These are phyloP conservation scores for Hermetia illucens DNA, from an alignment of 1,140 invertebrate species.

Conservation along the genomic window DNA sequence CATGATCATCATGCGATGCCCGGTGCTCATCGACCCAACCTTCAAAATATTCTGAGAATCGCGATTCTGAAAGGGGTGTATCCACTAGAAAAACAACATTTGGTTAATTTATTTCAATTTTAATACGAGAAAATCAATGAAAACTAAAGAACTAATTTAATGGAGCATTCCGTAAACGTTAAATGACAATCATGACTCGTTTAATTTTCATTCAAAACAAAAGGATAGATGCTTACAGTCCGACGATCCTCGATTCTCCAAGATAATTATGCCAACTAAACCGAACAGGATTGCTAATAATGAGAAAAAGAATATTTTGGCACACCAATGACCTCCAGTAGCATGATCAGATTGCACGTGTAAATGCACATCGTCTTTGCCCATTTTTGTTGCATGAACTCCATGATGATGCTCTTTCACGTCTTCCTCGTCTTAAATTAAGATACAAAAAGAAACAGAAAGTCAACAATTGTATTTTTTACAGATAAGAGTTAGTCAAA, in stretches of 20 bases:
- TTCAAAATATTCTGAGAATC: slow-evolving; percentile 56
- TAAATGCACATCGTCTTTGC: slow-evolving; percentile 40
- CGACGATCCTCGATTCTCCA: slow-evolving; percentile 58
- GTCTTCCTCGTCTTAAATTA: slow-evolving; percentile 19
- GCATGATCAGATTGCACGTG: slow-evolving; percentile 58
- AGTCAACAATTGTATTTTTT: neutral
- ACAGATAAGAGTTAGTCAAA: neutral
- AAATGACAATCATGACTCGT: neutral
- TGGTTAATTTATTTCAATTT: neutral
- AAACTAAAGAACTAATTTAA: neutral
- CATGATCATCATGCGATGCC: slow-evolving; percentile 38
- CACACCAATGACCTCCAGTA: slow-evolving; percentile 64
- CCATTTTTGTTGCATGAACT: slow-evolving; percentile 30
- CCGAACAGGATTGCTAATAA: slow-evolving; percentile 52
- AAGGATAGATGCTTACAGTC: slow-evolving; percentile 45
- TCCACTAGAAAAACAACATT: slow-evolving; percentile 41
- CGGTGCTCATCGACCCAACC: slow-evolving; percentile 60
- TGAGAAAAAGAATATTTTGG: slow-evolving; percentile 65
- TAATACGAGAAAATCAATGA: slow-evolving; percentile 5
- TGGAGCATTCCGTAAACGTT: neutral
- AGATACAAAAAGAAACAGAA: neutral
- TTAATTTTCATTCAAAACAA: slow-evolving; percentile 6
- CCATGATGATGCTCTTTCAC: slow-evolving; percentile 15
- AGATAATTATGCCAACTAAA: slow-evolving; percentile 58
- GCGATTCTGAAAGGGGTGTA: slow-evolving; percentile 49